Conservation (phyloP, 1,140 invertebrate species). For the Ceratitis capitata region DNA sequence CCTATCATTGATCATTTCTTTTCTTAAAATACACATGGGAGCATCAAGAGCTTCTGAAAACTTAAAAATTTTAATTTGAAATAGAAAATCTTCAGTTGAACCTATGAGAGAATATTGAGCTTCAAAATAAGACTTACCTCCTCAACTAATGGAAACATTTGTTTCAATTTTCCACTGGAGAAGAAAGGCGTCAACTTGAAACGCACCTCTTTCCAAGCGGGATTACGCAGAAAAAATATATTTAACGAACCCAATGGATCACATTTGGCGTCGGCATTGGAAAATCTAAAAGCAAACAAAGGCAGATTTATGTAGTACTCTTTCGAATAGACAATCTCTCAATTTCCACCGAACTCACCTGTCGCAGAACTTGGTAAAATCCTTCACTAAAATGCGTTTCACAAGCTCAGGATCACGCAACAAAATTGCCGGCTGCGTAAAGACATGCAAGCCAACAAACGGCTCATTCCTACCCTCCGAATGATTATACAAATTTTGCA, state of each 20-base stretch:
- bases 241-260: constrained; percentile 59
- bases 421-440: constrained; percentile 66
- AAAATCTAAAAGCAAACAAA: constrained; percentile 53
- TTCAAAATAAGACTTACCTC: constrained; percentile 59
- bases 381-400: constrained; percentile 67
- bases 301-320: neutral
- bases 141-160: constrained; percentile 68
- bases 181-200: constrained; percentile 69
- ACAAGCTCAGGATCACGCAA: constrained; percentile 68
- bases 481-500: constrained; percentile 53
- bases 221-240: constrained; percentile 60
- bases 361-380: constrained; percentile 62
- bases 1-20: too few relatives aligned
- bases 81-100: too few relatives aligned
- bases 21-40: too few relatives aligned
- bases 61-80: too few relatives aligned
- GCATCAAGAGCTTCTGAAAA: too few relatives aligned
- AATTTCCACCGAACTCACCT: constrained; percentile 36
- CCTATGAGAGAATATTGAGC: too few relatives aligned
- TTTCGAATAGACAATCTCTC: neutral
- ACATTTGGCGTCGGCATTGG: constrained; percentile 67
- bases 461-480: constrained; percentile 51
- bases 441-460: constrained; percentile 65
- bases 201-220: constrained; percentile 68
- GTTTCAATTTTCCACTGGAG: constrained; percentile 68